These are phyloP conservation scores for Volucella inflata DNA, from an alignment of 2,888 invertebrate species.

Conservation along the genomic window DNA sequence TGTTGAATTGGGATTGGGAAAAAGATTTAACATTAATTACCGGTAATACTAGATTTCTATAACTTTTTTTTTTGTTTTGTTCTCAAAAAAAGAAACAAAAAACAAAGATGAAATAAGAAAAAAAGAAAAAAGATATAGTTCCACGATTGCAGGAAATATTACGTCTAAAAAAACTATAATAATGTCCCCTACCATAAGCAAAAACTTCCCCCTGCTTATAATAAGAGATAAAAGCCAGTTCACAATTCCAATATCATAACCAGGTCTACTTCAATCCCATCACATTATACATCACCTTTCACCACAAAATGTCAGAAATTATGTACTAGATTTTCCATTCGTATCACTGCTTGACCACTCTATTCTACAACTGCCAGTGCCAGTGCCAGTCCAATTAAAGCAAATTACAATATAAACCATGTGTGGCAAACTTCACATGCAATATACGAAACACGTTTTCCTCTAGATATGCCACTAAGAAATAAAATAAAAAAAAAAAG, in stretches of 20 bases:
- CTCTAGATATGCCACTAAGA: slow-evolving; percentile 21
- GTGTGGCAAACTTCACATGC: slow-evolving; percentile 57
- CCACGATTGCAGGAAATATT: slow-evolving; percentile 1
- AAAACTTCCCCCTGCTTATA: slow-evolving; percentile 1
- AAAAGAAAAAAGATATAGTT: too few relatives aligned
- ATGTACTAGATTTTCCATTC: slow-evolving; percentile 23
- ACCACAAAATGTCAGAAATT: slow-evolving; percentile 18
- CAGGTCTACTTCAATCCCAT: neutral
- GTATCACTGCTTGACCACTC: slow-evolving; percentile 12
- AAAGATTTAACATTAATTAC: slow-evolving; percentile 25
- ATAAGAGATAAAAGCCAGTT: neutral
- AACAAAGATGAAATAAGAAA: too few relatives aligned
- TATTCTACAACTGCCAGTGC: neutral
- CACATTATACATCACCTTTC: slow-evolving; percentile 4
- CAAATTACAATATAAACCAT: slow-evolving; percentile 10
- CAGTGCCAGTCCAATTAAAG: neutral
- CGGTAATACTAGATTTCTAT: slow-evolving; percentile 16
- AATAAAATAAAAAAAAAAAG: slow-evolving; percentile 9
- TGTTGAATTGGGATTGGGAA: neutral
- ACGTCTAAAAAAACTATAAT: slow-evolving; percentile 14
- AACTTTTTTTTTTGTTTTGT: neutral
- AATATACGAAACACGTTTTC: slow-evolving; percentile 60
- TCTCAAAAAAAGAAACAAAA: neutral
- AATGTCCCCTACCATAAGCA: neutral
- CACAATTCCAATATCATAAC: neutral